These are phyloP conservation scores for Rhinogobio ventralis DNA, from an alignment of 2,797 vertebrate species.

Conservation along the genomic window DNA sequence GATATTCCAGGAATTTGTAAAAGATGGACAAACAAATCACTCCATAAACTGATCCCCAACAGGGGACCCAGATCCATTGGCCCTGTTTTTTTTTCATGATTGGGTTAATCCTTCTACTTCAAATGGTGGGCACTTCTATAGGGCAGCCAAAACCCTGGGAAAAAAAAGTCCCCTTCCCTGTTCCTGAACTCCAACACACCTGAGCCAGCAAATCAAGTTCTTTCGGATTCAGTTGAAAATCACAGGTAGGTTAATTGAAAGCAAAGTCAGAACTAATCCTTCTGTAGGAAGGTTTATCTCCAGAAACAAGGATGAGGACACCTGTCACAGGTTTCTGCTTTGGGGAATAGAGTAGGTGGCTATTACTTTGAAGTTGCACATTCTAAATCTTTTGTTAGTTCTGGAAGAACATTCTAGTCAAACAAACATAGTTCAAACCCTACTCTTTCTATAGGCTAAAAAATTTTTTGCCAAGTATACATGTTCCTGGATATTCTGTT, in stretches of 20 bases:
- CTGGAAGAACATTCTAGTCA: not conserved
- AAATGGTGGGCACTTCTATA: not conserved
- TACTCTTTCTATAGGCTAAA: not conserved
- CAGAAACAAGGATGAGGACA: not conserved
- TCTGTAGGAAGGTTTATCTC: not conserved
- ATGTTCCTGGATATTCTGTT: not conserved
- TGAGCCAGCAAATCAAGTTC: not conserved
- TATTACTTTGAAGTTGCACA: not conserved
- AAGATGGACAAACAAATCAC: not conserved
- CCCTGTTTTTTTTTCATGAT: not conserved
- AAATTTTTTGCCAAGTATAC: not conserved
- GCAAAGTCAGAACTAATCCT: not conserved
- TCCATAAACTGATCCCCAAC: not conserved
- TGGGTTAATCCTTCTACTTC: not conserved
- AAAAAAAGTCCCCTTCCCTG: not conserved
- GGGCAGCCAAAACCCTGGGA: not conserved
- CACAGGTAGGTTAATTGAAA: not conserved
- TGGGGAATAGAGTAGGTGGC: not conserved
- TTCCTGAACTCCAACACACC: not conserved
- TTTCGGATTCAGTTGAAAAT: not conserved
- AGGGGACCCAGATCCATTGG: not conserved
- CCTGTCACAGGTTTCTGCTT: not conserved
- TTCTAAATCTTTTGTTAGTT: not conserved
- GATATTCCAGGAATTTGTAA: conserved; percentile 1
- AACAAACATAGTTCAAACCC: not conserved